Evolutionary conservation across 2,888 invertebrate genomes (phyloP), one percentile per base, ranked within the genome.

Genomic region (Mesorhabditis spiculigera): DNA sequence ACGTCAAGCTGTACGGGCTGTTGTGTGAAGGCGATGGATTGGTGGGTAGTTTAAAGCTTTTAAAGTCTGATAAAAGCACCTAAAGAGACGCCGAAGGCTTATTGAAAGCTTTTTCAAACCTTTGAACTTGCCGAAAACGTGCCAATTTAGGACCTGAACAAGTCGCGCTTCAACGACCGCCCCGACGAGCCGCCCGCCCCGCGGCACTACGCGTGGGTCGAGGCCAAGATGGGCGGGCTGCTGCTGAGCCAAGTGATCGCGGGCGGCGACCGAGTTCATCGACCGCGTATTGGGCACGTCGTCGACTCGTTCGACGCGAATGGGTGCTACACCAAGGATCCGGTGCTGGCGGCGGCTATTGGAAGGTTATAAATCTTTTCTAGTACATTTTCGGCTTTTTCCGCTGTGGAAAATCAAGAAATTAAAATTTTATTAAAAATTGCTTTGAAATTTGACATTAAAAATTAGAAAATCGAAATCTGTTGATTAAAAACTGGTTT

Each of bases 231-330:
- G 43, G 45, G 63, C 10, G 67, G 64, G 4, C 5, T 43, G 42
- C 43, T 42, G 43, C 63, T 70, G 63, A 66, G 65, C 42, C 61
- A 70, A 62, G 70, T 70, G 45, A 45, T 78, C 4, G 69, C 75
- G 43, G 76, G 75, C 8, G 62, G 70, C 0, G 67, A 45, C 4
- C 58, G 64, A 0, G 66, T 72, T 50, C 67, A 66, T 44, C 61
- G 66, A 4, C 63, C 71, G 41, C 66, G 70, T 13, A 58, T 64
- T 43, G 66, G 69, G n/a, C 73, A 71, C 44, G 72, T 76, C 10
- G 68, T 70, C 5, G 71, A 77, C 43, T 80, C 80, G 4, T 80
- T 80, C 68, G 77, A 80, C 66, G 58, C 66, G 58, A 72, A 72
- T 8, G 73, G 74, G 4, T 61, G 67, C 43, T 80, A 78, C 62